phyloP scores from a whole-genome alignment of 2,113 vertebrate species.

The Epinephelus cyanopodus region DNA sequence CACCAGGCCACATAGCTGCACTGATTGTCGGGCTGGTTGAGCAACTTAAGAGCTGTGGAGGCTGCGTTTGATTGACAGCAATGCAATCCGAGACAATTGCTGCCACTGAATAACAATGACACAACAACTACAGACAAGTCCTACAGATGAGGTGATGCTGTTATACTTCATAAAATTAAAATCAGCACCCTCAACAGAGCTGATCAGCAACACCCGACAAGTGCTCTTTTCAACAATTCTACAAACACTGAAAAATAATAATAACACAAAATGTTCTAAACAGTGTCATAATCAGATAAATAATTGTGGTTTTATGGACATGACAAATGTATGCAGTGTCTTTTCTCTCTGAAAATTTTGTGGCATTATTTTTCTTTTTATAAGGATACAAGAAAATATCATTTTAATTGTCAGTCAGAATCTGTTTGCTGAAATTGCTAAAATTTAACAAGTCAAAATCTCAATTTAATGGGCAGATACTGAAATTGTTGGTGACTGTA shows the following conservation, averaged over 20 bases:
- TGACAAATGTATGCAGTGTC: no score
- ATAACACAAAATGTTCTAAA: no score
- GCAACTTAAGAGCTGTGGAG: slow-evolving; percentile 5
- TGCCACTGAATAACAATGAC: neutral
- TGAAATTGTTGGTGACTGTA: no score
- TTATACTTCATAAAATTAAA: neutral
- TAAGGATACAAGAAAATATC: neutral
- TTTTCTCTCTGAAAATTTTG: no score
- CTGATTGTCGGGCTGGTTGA: slow-evolving; percentile 32
- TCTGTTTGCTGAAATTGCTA: neutral
- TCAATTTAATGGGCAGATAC: neutral
- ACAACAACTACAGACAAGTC: neutral
- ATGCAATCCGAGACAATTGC: slow-evolving; percentile 11
- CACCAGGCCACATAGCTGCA: neutral
- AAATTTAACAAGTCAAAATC: neutral
- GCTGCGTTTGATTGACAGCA: slow-evolving; percentile 7
- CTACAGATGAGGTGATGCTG: neutral
- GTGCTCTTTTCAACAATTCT: no score
- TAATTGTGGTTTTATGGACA: neutral
- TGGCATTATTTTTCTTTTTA: no score
- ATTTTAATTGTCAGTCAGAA: neutral
- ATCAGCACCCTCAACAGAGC: neutral
- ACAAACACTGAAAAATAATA: no score
- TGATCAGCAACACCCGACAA: neutral
- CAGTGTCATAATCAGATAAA: neutral